Evolutionary conservation across 2,888 invertebrate genomes (phyloP).

Genomic region (Cenopis cana): DNA sequence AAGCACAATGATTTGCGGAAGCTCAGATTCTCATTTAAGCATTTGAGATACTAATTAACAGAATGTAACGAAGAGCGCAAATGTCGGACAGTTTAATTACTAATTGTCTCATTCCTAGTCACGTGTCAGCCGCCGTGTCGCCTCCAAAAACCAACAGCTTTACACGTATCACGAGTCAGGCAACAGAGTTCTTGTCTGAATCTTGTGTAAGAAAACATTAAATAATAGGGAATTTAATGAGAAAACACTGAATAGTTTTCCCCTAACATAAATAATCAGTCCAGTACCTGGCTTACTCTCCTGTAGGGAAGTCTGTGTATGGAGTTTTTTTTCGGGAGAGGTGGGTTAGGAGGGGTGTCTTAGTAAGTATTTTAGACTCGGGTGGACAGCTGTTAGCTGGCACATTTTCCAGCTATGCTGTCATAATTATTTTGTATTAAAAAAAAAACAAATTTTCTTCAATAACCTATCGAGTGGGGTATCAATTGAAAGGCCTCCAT

Average conservation of each 20-base stretch:
- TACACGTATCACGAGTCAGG: neutral
- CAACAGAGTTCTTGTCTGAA: neutral
- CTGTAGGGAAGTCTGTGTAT: too few relatives aligned
- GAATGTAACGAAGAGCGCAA: slow-evolving; percentile 23
- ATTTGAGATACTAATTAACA: slow-evolving; percentile 32
- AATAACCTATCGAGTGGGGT: too few relatives aligned
- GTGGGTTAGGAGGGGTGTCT: too few relatives aligned
- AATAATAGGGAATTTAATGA: neutral
- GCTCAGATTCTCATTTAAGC: slow-evolving; percentile 26
- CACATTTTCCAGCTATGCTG: too few relatives aligned
- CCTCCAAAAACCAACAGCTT: slow-evolving; percentile 14
- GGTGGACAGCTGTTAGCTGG: too few relatives aligned
- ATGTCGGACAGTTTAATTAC: slow-evolving; percentile 52
- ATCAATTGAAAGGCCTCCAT: too few relatives aligned
- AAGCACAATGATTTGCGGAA: slow-evolving; percentile 1
- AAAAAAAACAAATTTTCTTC: too few relatives aligned
- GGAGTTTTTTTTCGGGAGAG: too few relatives aligned
- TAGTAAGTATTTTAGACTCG: too few relatives aligned
- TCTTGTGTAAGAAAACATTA: neutral
- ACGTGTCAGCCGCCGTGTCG: slow-evolving; percentile 31
- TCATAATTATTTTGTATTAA: too few relatives aligned
- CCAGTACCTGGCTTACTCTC: too few relatives aligned
- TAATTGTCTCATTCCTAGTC: slow-evolving; percentile 57
- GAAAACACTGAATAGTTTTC: neutral
- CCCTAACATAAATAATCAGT: too few relatives aligned